These are phyloP conservation scores for Chionoecetes opilio DNA, from an alignment of 1,140 invertebrate genomes.

Conservation along the genomic window DNA sequence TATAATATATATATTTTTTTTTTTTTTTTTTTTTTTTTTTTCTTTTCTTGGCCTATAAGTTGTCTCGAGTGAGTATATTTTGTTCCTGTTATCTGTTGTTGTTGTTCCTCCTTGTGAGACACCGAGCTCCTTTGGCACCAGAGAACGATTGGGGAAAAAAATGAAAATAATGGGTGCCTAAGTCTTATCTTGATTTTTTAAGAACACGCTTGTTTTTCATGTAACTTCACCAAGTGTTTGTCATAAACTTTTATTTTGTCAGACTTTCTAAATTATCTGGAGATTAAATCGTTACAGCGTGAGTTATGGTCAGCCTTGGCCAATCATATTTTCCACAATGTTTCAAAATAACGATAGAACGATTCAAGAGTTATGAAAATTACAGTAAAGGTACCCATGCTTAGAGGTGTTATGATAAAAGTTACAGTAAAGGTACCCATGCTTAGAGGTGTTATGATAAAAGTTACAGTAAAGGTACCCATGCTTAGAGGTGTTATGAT, in stretches of 20 bases:
- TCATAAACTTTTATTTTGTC: neutral
- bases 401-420: no score
- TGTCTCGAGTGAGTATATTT: neutral
- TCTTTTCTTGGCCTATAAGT: neutral
- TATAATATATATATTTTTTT: no score
- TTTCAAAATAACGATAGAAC: no score
- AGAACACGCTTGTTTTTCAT: neutral
- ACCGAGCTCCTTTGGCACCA: neutral
- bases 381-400: no score
- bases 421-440: no score
- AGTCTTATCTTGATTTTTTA: neutral
- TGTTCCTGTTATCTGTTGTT: neutral
- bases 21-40: neutral
- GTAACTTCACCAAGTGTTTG: neutral
- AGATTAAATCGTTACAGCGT: neutral
- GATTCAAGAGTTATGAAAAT: no score
- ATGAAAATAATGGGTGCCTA: neutral
- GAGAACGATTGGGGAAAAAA: neutral
- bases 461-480: no score
- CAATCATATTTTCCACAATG: neutral
- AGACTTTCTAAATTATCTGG: neutral
- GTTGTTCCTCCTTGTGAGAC: neutral
- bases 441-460: no score
- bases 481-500: no score
- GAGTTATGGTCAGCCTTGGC: neutral